phyloP scores from a whole-genome alignment of 2,888 invertebrate species.

The Amblyteles armatorius region DNA sequence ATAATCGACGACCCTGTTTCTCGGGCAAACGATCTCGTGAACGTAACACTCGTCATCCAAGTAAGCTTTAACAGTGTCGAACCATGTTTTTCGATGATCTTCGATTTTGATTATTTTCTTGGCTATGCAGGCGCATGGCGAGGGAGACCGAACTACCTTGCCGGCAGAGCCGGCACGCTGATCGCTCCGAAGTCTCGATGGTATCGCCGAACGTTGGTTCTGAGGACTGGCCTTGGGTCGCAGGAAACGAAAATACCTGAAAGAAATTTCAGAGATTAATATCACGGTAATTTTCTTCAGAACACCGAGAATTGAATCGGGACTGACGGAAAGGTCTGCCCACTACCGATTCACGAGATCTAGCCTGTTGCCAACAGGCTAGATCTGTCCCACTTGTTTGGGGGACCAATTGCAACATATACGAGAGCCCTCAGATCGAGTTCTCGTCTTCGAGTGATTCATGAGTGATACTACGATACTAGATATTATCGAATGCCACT shows the following conservation, averaged over 20 bases:
- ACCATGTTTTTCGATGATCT: not conserved
- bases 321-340: too few species aligned
- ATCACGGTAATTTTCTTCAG: too few species aligned
- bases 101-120: not conserved
- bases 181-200: not conserved
- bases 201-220: not conserved
- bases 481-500: too few species aligned
- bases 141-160: not conserved
- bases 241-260: not conserved
- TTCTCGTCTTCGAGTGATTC: too few species aligned
- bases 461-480: too few species aligned
- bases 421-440: too few species aligned
- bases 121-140: not conserved
- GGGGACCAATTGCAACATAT: too few species aligned
- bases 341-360: too few species aligned
- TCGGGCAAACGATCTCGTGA: not conserved
- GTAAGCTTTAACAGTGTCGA: not conserved
- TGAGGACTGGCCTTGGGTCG: not conserved
- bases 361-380: too few species aligned
- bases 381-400: too few species aligned
- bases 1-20: constrained; percentile 23
- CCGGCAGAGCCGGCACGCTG: not conserved
- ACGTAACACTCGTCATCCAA: constrained; percentile 2
- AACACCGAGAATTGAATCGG: too few species aligned
- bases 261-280: not conserved